phyloP scores from a whole-genome alignment of 2,888 invertebrate genomes.

The Peribatodes rhomboidaria region DNA sequence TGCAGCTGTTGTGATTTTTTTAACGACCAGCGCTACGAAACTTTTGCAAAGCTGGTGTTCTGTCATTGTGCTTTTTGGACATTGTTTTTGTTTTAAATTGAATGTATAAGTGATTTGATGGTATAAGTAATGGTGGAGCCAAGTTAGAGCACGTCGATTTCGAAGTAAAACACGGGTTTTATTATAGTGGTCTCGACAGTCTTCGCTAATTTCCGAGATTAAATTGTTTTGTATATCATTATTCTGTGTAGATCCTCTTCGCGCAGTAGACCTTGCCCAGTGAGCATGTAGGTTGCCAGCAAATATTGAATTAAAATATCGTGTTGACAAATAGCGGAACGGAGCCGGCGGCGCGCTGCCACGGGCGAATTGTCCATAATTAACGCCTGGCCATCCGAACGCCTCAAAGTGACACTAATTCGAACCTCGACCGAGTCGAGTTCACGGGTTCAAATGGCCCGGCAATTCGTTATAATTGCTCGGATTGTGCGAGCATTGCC shows the following conservation, averaged over 20 bases:
- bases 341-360: background rate
- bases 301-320: conserved; percentile 4
- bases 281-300: background rate
- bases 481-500: conserved; percentile 51
- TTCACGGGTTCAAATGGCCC: conserved; percentile 47
- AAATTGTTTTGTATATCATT: too few relatives aligned
- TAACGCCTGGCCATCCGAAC: conserved; percentile 17
- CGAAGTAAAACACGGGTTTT: too few relatives aligned
- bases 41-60: too few relatives aligned
- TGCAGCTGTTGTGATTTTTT: background rate
- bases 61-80: too few relatives aligned
- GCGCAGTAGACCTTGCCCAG: background rate
- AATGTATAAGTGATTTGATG: background rate
- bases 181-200: too few relatives aligned
- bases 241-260: background rate
- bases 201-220: too few relatives aligned
- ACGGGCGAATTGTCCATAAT: conserved; percentile 6
- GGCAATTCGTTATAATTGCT: conserved; percentile 56
- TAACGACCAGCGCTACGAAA: background rate
- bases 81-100: background rate
- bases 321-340: conserved; percentile 4
- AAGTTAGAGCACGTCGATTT: too few relatives aligned
- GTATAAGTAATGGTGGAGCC: too few relatives aligned
- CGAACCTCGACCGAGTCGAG: conserved; percentile 37
- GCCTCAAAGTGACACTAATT: conserved; percentile 49